Evolutionary conservation across 2,113 vertebrate genomes (phyloP).

Genomic region (Polypterus senegalus): DNA sequence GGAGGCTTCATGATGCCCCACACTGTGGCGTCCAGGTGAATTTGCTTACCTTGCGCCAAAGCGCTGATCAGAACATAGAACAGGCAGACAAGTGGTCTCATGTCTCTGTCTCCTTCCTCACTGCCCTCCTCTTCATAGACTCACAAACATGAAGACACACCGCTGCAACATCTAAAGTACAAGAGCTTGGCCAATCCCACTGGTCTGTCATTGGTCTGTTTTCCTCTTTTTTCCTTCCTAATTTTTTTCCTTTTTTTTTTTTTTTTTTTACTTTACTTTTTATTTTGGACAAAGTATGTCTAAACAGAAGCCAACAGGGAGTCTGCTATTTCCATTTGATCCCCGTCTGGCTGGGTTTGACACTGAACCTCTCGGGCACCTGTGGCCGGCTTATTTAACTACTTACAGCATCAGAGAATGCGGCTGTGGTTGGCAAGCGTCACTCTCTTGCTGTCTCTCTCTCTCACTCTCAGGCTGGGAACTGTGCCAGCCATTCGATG

Average conservation of each 20-base stretch:
- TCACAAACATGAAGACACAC: no score
- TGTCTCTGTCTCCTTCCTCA: no score
- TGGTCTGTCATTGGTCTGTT: slow-evolving; percentile 47
- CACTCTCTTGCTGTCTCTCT: no score
- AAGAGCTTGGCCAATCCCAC: slow-evolving; percentile 48
- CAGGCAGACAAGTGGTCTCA: no score
- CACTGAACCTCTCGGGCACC: not conserved
- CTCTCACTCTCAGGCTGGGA: no score
- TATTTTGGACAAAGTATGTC: slow-evolving; percentile 40
- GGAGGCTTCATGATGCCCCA: no score
- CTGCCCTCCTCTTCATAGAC: no score
- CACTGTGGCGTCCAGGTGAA: no score
- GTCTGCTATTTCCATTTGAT: not conserved
- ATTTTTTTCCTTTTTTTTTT: no score
- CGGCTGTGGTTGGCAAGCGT: not conserved
- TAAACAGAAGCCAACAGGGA: slow-evolving; percentile 28
- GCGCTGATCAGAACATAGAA: no score
- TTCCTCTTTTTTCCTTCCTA: not conserved
- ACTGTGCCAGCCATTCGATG: no score
- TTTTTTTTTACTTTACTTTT: slow-evolving; percentile 26
- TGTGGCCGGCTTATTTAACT: not conserved
- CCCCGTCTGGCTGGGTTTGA: not conserved
- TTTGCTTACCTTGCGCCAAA: no score
- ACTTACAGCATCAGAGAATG: not conserved
- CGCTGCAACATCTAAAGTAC: slow-evolving; percentile 24